Evolutionary conservation across 2,888 invertebrate genomes (phyloP), one percentile per base, ranked within the genome.

Genomic region (Acrobasis consociella): DNA sequence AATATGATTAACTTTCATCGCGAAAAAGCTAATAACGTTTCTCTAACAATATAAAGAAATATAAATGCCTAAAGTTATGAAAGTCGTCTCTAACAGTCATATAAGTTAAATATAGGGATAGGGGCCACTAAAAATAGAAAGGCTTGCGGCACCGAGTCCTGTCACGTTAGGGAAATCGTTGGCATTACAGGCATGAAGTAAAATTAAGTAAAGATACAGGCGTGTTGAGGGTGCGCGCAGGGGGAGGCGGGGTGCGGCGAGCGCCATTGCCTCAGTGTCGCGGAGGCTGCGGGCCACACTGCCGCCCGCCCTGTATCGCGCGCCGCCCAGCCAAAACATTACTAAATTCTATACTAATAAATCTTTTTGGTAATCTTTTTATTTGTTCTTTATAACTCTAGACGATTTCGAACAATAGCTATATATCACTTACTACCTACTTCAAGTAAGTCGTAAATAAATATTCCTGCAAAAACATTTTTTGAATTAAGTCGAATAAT

Each of bases 241-340:
- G 75, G 75, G 68, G 72, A 64, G 69, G 71, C 75, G 73, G 72
- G 73, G 70, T 72, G 62, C 62, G 71, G 71, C 69, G 71, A 72
- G 67, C 74, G 73, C 69, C 63, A 62, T 60, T 69, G 75, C 81
- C 82, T 88, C 91, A 93, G 93, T 93, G 82, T 85, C 86, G 87
- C 89, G 91, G 92, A 93, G 90, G 91, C 93, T 92, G 93, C 87
- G 89, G 88, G 81, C 70, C 73, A 75, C 71, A 76, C 74, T 73
- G 83, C 84, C 86, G 89, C 81, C 85, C 87, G 88, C 86, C 86
- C 85, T 81, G 74, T 76, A 75, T 67, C 76, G 76, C 77, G 67
- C 71, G 69, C 68, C 71, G 68, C 73, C 73, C 72, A 72, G 72
- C 73, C 83, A 83, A 81, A 85, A 85, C 85, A 83, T 82, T 82